These are phyloP conservation scores for Mallotus villosus DNA, from an alignment of 2,797 vertebrate genomes.

Conservation along the genomic window DNA sequence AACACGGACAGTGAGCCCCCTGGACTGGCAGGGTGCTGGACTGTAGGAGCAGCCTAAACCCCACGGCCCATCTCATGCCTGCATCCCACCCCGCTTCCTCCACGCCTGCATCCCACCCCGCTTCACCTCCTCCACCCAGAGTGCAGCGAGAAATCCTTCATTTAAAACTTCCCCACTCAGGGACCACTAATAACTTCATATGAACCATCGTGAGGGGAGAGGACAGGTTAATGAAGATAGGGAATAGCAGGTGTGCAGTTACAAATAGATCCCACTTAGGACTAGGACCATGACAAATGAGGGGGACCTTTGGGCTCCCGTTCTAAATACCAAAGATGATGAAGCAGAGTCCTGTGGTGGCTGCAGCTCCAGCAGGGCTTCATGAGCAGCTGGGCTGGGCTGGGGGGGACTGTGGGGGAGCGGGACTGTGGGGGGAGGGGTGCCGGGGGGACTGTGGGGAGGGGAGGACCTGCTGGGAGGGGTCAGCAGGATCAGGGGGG, in stretches of 20 bases:
- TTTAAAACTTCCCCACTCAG: slow-evolving; percentile 45
- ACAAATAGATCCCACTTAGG: slow-evolving; percentile 6
- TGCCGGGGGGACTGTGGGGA: background rate
- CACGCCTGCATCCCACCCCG: background rate
- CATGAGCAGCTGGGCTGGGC: background rate
- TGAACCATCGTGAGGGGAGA: slow-evolving; percentile 26
- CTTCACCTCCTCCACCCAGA: slow-evolving; percentile 9
- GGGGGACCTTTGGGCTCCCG: slow-evolving; percentile 10
- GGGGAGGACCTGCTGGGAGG: slow-evolving; percentile 9
- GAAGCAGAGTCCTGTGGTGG: slow-evolving; percentile 12
- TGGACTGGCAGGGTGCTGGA: background rate
- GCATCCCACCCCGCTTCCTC: background rate
- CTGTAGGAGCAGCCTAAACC: background rate
- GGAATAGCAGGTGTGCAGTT: slow-evolving; percentile 35
- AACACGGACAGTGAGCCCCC: background rate
- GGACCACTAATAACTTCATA: slow-evolving; percentile 34
- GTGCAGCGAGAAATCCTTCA: slow-evolving; percentile 35
- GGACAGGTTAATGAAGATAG: slow-evolving; percentile 43
- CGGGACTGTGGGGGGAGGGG: background rate
- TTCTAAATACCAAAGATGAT: slow-evolving; percentile 26
- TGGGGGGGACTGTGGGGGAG: background rate
- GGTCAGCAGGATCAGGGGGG: slow-evolving; percentile 29
- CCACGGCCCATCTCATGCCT: background rate
- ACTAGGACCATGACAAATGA: slow-evolving; percentile 34
- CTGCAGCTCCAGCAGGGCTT: background rate